Conservation (phyloP, 2,113 vertebrate genomes). For the Cebidichthys violaceus region DNA sequence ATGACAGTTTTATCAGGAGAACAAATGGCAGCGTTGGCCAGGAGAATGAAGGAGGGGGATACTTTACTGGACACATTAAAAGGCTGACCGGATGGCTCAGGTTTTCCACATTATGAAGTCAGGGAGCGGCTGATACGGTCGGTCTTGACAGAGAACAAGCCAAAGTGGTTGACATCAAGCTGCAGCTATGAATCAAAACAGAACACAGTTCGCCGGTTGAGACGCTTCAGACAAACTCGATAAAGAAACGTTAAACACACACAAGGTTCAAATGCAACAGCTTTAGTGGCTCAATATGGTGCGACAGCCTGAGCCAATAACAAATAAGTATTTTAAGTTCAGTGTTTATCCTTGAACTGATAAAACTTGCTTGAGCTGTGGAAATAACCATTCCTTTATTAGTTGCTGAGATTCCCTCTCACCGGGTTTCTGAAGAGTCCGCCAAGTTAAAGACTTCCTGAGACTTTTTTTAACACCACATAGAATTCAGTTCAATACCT, state of each 20-base stretch:
- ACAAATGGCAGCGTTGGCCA: conserved; percentile 78
- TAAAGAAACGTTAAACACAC: conserved; percentile 58
- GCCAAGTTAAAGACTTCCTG: conserved; percentile 7
- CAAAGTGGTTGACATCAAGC: conserved; percentile 66
- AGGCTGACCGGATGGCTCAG: conserved; percentile 63
- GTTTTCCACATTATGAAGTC: conserved; percentile 70
- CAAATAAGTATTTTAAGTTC: conserved; percentile 27
- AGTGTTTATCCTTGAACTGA: conserved; percentile 34
- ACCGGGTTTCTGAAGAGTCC: neutral
- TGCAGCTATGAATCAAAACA: conserved; percentile 67
- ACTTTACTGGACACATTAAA: conserved; percentile 76
- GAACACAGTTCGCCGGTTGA: conserved; percentile 16
- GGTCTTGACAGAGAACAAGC: conserved; percentile 69
- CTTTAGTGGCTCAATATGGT: conserved; percentile 52
- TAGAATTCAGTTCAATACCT: neutral
- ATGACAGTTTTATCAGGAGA: conserved; percentile 85
- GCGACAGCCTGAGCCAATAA: conserved; percentile 42
- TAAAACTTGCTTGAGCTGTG: neutral
- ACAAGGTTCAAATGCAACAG: conserved; percentile 30
- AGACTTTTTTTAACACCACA: conserved; percentile 2
- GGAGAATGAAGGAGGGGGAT: conserved; percentile 63
- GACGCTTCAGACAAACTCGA: conserved; percentile 53
- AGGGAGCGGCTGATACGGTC: conserved; percentile 65
- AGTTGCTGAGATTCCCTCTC: neutral
- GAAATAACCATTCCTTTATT: neutral